Conservation (phyloP, 1,140 invertebrate species). For the Matsumurasca onukii region DNA sequence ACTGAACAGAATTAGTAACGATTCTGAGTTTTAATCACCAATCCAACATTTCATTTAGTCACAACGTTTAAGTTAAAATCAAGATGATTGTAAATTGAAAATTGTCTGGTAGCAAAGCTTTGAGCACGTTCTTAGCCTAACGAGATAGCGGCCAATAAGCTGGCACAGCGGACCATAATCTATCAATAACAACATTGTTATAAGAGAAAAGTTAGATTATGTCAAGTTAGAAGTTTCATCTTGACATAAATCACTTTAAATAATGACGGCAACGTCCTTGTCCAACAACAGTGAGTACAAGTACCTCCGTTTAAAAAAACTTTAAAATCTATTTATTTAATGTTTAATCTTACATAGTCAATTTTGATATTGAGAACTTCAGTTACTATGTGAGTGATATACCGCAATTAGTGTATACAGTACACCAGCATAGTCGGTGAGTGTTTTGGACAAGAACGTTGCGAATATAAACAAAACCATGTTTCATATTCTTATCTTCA, state of each 20-base stretch:
- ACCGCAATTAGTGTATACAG: background rate
- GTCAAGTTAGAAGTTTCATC: background rate
- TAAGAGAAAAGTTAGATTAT: background rate
- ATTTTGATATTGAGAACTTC: background rate
- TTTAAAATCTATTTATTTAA: background rate
- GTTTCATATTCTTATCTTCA: background rate
- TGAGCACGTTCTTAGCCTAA: constrained; percentile 22
- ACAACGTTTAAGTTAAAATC: background rate
- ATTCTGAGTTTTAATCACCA: background rate
- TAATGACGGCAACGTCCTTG: background rate
- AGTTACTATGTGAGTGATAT: background rate
- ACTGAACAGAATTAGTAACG: background rate
- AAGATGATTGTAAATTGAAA: background rate
- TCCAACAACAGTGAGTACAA: background rate
- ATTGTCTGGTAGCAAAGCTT: constrained; percentile 23
- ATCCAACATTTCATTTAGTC: background rate
- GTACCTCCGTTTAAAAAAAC: background rate
- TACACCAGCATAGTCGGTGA: background rate
- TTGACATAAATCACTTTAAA: background rate
- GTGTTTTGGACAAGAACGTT: constrained; percentile 1
- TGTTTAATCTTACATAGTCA: background rate
- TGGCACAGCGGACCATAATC: background rate
- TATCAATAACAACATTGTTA: background rate
- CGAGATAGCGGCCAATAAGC: background rate
- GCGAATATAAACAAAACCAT: background rate